phyloP scores from a whole-genome alignment of 2,888 invertebrate species.

The Iphiclides podalirius region DNA sequence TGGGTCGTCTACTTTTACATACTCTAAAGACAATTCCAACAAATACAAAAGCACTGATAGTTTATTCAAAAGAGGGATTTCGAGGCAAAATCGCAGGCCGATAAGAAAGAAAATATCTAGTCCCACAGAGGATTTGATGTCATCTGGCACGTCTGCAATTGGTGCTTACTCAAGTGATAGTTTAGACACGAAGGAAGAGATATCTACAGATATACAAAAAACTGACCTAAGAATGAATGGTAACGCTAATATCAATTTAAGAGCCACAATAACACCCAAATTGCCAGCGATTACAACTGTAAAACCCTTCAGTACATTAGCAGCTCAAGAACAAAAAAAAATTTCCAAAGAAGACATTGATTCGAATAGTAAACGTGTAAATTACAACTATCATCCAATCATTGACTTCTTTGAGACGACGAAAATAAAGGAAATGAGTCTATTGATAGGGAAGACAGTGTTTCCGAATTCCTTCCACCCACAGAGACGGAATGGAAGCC shows the following conservation, averaged over 20 bases:
- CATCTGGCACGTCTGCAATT: constrained; percentile 64
- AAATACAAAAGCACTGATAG: constrained; percentile 58
- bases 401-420: constrained; percentile 86
- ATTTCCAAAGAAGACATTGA: constrained; percentile 41
- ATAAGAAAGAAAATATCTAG: constrained; percentile 67
- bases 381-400: constrained; percentile 91
- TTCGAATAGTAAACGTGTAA: constrained; percentile 78
- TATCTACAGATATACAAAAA: constrained; percentile 52
- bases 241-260: constrained; percentile 37
- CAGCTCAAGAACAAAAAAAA: constrained; percentile 39
- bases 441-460: constrained; percentile 65
- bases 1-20: constrained; percentile 54
- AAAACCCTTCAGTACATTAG: constrained; percentile 37
- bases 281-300: constrained; percentile 53
- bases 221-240: constrained; percentile 46
- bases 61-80: constrained; percentile 61
- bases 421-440: constrained; percentile 52
- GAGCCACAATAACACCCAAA: constrained; percentile 62
- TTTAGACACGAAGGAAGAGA: constrained; percentile 57
- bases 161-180: constrained; percentile 50
- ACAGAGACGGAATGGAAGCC: constrained; percentile 74
- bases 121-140: constrained; percentile 61
- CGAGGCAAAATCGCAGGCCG: constrained; percentile 62
- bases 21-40: constrained; percentile 51
- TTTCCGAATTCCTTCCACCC: constrained; percentile 44